Conservation (phyloP, 1,140 invertebrate species). For the Aleiodes sp. region DNA sequence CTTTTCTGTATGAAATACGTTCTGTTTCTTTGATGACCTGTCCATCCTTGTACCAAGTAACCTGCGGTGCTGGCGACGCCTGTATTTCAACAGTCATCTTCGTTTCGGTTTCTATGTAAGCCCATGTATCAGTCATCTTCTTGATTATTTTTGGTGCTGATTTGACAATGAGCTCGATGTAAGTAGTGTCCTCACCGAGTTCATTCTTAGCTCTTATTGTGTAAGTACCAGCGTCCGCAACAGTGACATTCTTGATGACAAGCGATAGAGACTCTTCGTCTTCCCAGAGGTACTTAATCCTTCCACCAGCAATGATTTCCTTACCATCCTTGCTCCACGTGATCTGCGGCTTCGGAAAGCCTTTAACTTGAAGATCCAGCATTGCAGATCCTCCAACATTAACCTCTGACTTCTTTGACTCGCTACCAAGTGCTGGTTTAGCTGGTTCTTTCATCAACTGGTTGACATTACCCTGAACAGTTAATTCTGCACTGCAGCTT, state of each 20-base stretch:
- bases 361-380: slow-evolving; percentile 90
- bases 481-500: slow-evolving; percentile 91
- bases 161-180: slow-evolving; percentile 81
- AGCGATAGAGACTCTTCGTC: slow-evolving; percentile 91
- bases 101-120: slow-evolving; percentile 74
- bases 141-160: slow-evolving; percentile 84
- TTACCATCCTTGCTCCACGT: slow-evolving; percentile 88
- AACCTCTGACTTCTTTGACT: slow-evolving; percentile 78
- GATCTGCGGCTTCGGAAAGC: slow-evolving; percentile 92
- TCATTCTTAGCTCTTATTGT: slow-evolving; percentile 87
- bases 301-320: slow-evolving; percentile 80
- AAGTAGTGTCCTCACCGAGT: slow-evolving; percentile 81
- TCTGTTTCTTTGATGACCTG: slow-evolving; percentile 76
- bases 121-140: slow-evolving; percentile 79
- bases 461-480: slow-evolving; percentile 87
- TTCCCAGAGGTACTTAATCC: slow-evolving; percentile 88
- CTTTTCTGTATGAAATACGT: slow-evolving; percentile 76
- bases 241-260: slow-evolving; percentile 87
- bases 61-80: slow-evolving; percentile 81
- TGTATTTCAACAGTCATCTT: slow-evolving; percentile 84
- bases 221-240: slow-evolving; percentile 87
- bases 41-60: slow-evolving; percentile 89
- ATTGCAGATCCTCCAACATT: slow-evolving; percentile 91
- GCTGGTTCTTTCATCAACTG: slow-evolving; percentile 83
- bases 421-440: slow-evolving; percentile 79